Base-by-base conservation (phyloP, 2,797 vertebrate species). In the Spheniscus humboldti region DNA sequence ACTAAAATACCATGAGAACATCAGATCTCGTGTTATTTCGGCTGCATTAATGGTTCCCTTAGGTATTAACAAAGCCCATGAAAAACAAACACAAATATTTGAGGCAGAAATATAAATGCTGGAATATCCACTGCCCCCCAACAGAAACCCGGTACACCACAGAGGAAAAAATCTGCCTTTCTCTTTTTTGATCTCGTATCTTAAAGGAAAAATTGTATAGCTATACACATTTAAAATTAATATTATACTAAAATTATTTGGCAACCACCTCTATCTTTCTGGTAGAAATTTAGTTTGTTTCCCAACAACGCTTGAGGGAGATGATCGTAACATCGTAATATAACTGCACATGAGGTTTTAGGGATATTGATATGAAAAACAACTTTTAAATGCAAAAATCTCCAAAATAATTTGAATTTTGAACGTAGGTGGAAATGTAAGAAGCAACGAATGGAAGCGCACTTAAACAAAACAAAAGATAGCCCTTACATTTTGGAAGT, bases 1-100 rank as follows among this genome's bases (percentile, higher is more conserved):
- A 88, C 88, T 92, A 53, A 94, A 96, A 84, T 88, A 81, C 93
- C 94, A 95, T 89, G 93, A 95, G 95, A 97, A 95, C 95, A 93
- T 91, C 96, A 91, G 60, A 92, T 96, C 97, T 96, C 90, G 73
- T 92, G 94, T 96, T 96, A 94, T 93, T 96, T 95, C 90, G 83
- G 88, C 90, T 56, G 90, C 89, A 83, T 92, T 95, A 95, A 96
- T 62, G 93, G 96, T 62, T 97, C 97, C 96, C 95, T 87, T 31
- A 97, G 96, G 95, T 94, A 96, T 96, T 95, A 92, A 93, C 94
- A 94, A 94, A 96, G 96, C 95, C 95, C 84, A 18, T 68, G 96
- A 83, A 96, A 95, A 96, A 96, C 93, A 96, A 96, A 96, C 95
- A 97, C 88, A 94, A 95, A 95, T 92, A 96, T 92, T 81, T 77